phyloP scores from a whole-genome alignment of 2,888 invertebrate species.

The Cheilosia urbana region DNA sequence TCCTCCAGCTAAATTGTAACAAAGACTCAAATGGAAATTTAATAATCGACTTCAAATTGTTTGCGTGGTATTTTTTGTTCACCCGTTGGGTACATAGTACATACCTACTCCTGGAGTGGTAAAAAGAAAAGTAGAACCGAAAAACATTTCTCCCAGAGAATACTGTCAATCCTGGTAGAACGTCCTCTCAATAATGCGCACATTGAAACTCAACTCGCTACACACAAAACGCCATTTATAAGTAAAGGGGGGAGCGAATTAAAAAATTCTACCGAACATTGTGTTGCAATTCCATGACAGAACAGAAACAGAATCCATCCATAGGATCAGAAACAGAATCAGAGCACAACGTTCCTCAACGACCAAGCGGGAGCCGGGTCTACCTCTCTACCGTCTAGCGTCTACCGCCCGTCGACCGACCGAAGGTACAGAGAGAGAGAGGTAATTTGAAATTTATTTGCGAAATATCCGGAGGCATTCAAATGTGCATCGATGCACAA shows the following conservation, averaged over 20 bases:
- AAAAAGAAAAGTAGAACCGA: too few species aligned
- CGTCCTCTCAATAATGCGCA: background rate
- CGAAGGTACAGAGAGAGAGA: background rate
- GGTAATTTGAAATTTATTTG: constrained; percentile 66
- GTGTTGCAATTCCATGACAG: constrained; percentile 34
- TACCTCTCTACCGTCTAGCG: too few species aligned
- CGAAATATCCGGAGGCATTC: constrained; percentile 69
- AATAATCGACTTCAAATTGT: background rate
- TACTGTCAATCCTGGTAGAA: too few species aligned
- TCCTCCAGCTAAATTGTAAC: background rate
- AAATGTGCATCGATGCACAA: constrained; percentile 69
- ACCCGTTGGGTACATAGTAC: too few species aligned
- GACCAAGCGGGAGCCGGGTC: background rate
- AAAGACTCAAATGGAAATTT: constrained; percentile 2
- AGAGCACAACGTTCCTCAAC: constrained; percentile 26
- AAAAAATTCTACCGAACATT: constrained; percentile 43
- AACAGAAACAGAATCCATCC: constrained; percentile 9
- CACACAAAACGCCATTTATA: constrained; percentile 28
- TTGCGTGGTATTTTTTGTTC: too few species aligned
- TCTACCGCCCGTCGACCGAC: background rate
- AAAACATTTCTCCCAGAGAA: too few species aligned
- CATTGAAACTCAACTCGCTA: constrained; percentile 2
- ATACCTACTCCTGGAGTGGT: too few species aligned
- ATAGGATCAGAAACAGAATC: constrained; percentile 39
- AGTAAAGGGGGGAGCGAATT: constrained; percentile 33